These are phyloP conservation scores for Rutpela maculata DNA, from an alignment of 2,888 invertebrate genomes.

Conservation along the genomic window DNA sequence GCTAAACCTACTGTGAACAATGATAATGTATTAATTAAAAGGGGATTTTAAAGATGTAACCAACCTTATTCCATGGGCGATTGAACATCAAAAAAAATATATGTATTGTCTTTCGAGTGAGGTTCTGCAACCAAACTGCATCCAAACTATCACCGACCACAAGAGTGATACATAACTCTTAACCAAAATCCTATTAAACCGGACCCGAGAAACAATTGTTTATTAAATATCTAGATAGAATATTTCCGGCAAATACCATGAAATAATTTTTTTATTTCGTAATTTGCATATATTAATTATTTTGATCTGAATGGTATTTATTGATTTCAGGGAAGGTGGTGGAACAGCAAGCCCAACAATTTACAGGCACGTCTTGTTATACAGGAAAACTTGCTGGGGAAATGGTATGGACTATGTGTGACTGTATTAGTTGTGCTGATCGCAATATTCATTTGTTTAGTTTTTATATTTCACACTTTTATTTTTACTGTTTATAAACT, in stretches of 20 bases:
- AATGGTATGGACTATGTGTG: conserved; percentile 69
- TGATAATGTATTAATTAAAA: too few relatives aligned
- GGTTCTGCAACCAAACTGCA: too few relatives aligned
- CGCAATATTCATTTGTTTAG: conserved; percentile 32
- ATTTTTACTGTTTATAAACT: conserved; percentile 42
- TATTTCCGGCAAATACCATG: background rate
- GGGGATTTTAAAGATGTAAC: too few relatives aligned
- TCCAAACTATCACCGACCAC: too few relatives aligned
- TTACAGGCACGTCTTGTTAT: conserved; percentile 78
- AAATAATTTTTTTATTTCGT: background rate
- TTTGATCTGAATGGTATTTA: background rate
- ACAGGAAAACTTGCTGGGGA: conserved; percentile 75
- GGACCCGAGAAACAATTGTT: too few relatives aligned
- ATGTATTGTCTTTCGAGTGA: too few relatives aligned
- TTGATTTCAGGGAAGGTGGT: conserved; percentile 77
- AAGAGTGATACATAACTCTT: too few relatives aligned
- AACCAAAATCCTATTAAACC: too few relatives aligned
- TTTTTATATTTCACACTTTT: conserved; percentile 33
- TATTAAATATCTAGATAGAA: too few relatives aligned
- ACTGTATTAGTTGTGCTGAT: conserved; percentile 43
- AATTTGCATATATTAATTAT: background rate
- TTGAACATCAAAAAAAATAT: too few relatives aligned
- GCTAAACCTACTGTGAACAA: too few relatives aligned
- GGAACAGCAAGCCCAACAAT: conserved; percentile 76
- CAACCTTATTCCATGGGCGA: too few relatives aligned